Evolutionary conservation across 2,797 vertebrate species (phyloP), one percentile per base, ranked within the genome.

Genomic region (Protosalanx chinensis): DNA sequence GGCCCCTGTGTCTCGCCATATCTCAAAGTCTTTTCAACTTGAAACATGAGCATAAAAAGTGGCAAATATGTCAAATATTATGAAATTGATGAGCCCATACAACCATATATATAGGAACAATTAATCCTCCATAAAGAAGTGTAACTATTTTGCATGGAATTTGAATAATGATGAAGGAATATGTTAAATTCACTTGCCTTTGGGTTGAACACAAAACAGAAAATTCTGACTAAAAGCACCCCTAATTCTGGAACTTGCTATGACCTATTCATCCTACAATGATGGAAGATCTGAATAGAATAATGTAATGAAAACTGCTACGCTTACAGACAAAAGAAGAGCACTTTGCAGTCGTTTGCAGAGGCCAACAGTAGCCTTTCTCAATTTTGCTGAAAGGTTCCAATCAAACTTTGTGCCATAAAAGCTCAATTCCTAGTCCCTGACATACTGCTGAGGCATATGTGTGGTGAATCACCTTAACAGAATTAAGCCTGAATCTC

Each of bases 381-480:
- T 56, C 13, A 23, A 29, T 35, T 73, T 77, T 67, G 61, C 30
- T 18, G 27, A 67, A 32, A 79, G 70, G 64, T 69, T 65, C 33
- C 78, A 80, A 83, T 81, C 71, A 74, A 72, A 80, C 81, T 64
- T 72, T 10, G 62, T 71, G 72, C 67, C 73, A 81, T 82, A 81
- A 82, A 81, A 81, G 76, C 67, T 68, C 76, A 46, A 63, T 65
- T 78, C 67, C 49, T 20, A 65, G 57, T 72, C 56, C 41, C 64
- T 57, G 75, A 75, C 68, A 78, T 70, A 41, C 41, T 41, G 41
- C 33, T 12, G 65, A 77, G 76, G 64, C 60, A 16, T 33, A 62
- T 62, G 5, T 6, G 15, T n/a, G 51, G 18, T 16, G 51, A 56
- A 56, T 56, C 51, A 56, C 18, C 15, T 56, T 8, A 56, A 41